Conservation (phyloP, 2,113 vertebrate genomes). For the Gallinago undulata region DNA sequence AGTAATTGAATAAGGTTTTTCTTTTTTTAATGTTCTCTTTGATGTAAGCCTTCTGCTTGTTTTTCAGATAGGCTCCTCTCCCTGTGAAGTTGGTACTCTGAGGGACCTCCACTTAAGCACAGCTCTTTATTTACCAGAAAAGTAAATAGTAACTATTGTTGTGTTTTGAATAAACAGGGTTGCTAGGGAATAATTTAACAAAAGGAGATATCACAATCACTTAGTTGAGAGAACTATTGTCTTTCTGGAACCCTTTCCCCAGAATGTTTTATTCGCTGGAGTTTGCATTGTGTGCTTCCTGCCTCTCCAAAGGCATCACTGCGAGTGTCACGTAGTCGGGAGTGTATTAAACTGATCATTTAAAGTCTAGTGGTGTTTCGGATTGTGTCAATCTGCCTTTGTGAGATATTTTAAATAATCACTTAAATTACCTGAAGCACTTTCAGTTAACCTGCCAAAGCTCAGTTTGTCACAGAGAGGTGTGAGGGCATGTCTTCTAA, state of each 20-base stretch:
- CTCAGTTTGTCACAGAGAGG: neutral
- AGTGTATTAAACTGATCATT: neutral
- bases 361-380: neutral
- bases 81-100: neutral
- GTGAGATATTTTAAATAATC: neutral
- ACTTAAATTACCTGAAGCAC: neutral
- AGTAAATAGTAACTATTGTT: conserved; percentile 28
- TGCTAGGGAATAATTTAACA: conserved; percentile 28
- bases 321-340: neutral
- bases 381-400: neutral
- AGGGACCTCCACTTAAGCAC: neutral
- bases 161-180: neutral
- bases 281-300: neutral
- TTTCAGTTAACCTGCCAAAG: neutral
- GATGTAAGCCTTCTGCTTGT: neutral
- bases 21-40: neutral
- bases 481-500: neutral
- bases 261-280: neutral
- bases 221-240: neutral
- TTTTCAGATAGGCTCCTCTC: neutral
- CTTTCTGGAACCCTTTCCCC: neutral
- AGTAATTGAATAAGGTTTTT: conserved; percentile 14
- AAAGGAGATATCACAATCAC: neutral
- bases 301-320: neutral
- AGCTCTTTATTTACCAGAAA: conserved; percentile 2